Conservation (phyloP, 2,113 vertebrate genomes). For the Hyla sarda region DNA sequence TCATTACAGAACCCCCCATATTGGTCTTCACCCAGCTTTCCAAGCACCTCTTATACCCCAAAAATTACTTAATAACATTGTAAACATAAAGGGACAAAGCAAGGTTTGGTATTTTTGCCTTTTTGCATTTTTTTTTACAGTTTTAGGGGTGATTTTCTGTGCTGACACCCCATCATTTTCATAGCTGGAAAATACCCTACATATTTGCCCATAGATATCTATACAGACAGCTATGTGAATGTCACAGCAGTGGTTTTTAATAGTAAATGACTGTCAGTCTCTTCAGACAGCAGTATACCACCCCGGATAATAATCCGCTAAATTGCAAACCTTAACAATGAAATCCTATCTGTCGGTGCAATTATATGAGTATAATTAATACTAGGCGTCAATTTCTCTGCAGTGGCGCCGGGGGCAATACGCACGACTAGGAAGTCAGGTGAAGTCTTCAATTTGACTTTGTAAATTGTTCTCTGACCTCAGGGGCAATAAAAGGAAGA, state of each 20-base stretch:
- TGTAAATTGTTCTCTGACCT: too few relatives aligned
- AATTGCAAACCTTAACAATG: background rate
- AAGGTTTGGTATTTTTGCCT: background rate
- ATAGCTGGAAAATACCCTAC: background rate
- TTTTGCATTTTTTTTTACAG: too few relatives aligned
- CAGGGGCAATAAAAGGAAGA: background rate
- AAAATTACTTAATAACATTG: too few relatives aligned
- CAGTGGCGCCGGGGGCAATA: background rate
- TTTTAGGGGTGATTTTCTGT: too few relatives aligned
- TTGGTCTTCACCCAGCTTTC: background rate
- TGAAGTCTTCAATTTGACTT: background rate
- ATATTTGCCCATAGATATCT: background rate
- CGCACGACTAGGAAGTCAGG: background rate
- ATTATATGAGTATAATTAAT: slow-evolving; percentile 2
- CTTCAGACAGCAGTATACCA: background rate
- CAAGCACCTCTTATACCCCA: background rate
- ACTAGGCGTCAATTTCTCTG: background rate
- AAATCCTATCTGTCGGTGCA: background rate
- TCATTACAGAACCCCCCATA: background rate
- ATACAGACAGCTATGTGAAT: background rate
- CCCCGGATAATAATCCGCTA: slow-evolving; percentile 1
- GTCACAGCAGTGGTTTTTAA: background rate
- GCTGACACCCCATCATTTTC: background rate
- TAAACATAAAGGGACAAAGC: background rate
- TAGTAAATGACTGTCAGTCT: background rate